A percentile compares a stretch with the other conserved stretches of the same genome.
phyloP scores from a whole-genome alignment of 2,797 vertebrate genomes.

The Diplodus puntazzo region DNA sequence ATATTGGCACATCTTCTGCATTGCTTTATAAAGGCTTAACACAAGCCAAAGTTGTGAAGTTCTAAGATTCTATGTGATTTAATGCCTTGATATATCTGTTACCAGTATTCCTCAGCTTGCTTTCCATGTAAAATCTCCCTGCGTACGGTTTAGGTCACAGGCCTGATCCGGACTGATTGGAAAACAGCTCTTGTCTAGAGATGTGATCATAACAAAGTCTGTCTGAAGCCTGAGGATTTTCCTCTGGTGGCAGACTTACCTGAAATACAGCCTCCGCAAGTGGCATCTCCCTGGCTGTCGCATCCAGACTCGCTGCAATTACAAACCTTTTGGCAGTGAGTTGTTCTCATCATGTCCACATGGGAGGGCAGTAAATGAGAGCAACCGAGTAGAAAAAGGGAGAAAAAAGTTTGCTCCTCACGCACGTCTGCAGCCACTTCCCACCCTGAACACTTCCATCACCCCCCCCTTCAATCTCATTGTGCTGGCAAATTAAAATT shows the following conservation, averaged over 20 bases:
- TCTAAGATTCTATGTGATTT: background rate
- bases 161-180: conserved; percentile 57
- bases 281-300: conserved; percentile 35
- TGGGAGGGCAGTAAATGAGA: conserved; percentile 69
- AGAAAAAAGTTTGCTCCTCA: conserved; percentile 51
- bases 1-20: too few species aligned
- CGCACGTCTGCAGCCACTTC: conserved; percentile 65
- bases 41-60: too few species aligned
- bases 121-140: conserved; percentile 38
- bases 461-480: conserved; percentile 72
- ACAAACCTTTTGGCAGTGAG: conserved; percentile 57
- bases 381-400: conserved; percentile 47
- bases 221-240: conserved; percentile 67
- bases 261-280: conserved; percentile 49
- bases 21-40: too few species aligned
- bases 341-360: conserved; percentile 59
- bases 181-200: conserved; percentile 58
- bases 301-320: conserved; percentile 63
- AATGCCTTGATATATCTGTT: background rate
- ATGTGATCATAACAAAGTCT: conserved; percentile 62
- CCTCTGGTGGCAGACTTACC: conserved; percentile 53
- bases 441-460: conserved; percentile 64
- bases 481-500: conserved; percentile 81
- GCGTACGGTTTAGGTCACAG: conserved; percentile 28
- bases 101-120: background rate